Evolutionary conservation across 2,113 vertebrate species (phyloP), one percentile per base, ranked within the genome.

Genomic region (Camelus bactrianus): DNA sequence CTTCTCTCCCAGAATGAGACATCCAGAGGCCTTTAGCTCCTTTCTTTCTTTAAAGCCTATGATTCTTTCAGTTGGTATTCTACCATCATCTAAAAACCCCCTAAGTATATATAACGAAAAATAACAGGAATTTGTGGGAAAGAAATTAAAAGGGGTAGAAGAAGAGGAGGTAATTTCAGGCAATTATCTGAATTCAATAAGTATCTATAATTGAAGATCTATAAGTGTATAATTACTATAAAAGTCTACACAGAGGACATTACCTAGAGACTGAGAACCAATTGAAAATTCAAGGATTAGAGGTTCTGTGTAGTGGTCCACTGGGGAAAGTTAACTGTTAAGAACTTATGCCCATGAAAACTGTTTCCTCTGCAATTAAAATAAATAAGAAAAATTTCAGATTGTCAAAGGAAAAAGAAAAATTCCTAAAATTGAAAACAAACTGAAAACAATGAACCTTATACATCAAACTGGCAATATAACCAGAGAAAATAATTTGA

Each of bases 401-500:
- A 86, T 58, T 92, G 46, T n/a, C 52, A 93, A 95, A 60, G 35
- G 8, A 24, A 70, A 79, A 85, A 70, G 20, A 5, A 73, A 69
- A 54, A 22, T 52, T 69, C 50, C 73, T 89, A 85, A 85, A 69
- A 72, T 75, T 92, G 19, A 70, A 91, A 97, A 94, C 4, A 73
- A 89, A 93, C 24, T 3, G 30, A 90, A 90, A 90, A 28, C 60
- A 85, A 54, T 64, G 35, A 52, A 56, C 42, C 26, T 81, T 48
- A 38, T 38, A 22, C 64, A 96, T 38, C 30, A 62, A 79, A 87
- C 42, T 97, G 38, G 26, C 79, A 81, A 48, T 89, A 80, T 76
- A 94, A 84, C 20, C 58, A 93, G 22, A 91, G 5, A 72, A 96
- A 92, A 89, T 89, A 92, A 86, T 95, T 96, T 88, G 50, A 60